phyloP scores from a whole-genome alignment of 2,888 invertebrate species.

The Habrosyne pyritoides region DNA sequence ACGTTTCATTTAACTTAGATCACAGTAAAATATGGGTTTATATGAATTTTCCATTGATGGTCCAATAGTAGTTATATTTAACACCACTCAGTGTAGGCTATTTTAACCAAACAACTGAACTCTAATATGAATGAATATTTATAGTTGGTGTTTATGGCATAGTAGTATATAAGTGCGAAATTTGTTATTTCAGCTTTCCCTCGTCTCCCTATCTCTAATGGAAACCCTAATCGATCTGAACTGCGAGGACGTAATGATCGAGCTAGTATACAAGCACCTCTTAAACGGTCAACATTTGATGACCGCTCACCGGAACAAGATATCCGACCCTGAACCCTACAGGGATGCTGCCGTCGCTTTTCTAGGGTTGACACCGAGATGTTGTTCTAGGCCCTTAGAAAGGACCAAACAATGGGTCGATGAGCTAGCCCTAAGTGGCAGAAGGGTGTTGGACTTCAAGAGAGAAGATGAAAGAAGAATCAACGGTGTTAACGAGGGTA shows the following conservation, averaged over 20 bases:
- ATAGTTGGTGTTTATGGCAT: too few species aligned
- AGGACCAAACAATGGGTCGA: slow-evolving; percentile 69
- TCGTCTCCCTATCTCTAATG: slow-evolving; percentile 95
- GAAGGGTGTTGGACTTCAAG: slow-evolving; percentile 61
- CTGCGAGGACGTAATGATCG: slow-evolving; percentile 98
- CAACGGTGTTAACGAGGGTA: slow-evolving; percentile 68
- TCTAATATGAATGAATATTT: too few species aligned
- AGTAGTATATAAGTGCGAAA: too few species aligned
- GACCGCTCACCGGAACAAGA: slow-evolving; percentile 54
- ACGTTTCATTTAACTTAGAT: too few species aligned
- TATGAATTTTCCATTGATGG: too few species aligned
- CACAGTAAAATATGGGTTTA: too few species aligned
- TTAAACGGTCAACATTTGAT: slow-evolving; percentile 67
- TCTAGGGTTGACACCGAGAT: slow-evolving; percentile 83
- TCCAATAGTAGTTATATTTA: too few species aligned
- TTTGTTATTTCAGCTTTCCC: slow-evolving; percentile 85
- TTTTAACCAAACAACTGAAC: too few species aligned
- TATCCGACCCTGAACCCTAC: slow-evolving; percentile 64
- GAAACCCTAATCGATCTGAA: slow-evolving; percentile 95
- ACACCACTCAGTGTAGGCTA: too few species aligned
- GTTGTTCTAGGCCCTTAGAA: slow-evolving; percentile 74
- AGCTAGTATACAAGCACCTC: slow-evolving; percentile 93
- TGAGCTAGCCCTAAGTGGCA: slow-evolving; percentile 62
- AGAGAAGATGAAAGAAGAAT: slow-evolving; percentile 54
- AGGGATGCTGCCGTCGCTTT: slow-evolving; percentile 71